Percentiles rank a stretch among this genome's conserved stretches.
phyloP scores from a whole-genome alignment of 1,140 invertebrate genomes.

The Battus philenor region DNA sequence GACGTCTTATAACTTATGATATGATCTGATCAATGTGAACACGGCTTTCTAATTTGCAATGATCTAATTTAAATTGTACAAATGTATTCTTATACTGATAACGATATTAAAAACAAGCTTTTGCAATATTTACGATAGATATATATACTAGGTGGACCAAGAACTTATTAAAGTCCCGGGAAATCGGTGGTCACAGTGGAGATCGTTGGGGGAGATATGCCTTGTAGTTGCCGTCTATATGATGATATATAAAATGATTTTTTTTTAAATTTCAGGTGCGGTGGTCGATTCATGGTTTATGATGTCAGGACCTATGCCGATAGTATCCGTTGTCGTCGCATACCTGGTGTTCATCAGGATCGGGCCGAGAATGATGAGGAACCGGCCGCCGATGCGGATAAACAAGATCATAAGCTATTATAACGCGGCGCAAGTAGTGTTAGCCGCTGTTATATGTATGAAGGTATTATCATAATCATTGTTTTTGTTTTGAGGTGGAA shows the following conservation, averaged over 20 bases:
- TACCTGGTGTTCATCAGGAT: conserved; percentile 85
- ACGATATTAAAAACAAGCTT: no score
- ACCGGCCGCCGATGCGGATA: conserved; percentile 87
- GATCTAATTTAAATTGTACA: no score
- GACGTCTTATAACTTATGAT: no score
- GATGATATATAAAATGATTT: neutral
- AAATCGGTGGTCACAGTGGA: no score
- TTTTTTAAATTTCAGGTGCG: conserved; percentile 78
- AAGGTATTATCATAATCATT: conserved; percentile 51
- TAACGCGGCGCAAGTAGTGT: conserved; percentile 86
- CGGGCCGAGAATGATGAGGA: conserved; percentile 89
- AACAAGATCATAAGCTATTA: conserved; percentile 87
- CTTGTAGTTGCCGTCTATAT: neutral
- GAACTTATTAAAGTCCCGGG: no score
- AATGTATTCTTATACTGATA: no score
- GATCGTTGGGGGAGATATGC: neutral
- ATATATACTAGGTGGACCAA: no score
- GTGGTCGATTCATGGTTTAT: conserved; percentile 91
- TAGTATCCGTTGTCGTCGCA: conserved; percentile 82
- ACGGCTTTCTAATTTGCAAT: no score
- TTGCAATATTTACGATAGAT: no score
- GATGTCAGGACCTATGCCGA: conserved; percentile 85
- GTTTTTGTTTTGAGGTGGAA: no score
- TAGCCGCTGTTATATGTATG: conserved; percentile 60
- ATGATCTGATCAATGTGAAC: no score